Percentiles rank a stretch among this genome's conserved stretches.
phyloP scores from a whole-genome alignment of 35 echinoderm and acorn worm species.

The Holothuria glaberrima region DNA sequence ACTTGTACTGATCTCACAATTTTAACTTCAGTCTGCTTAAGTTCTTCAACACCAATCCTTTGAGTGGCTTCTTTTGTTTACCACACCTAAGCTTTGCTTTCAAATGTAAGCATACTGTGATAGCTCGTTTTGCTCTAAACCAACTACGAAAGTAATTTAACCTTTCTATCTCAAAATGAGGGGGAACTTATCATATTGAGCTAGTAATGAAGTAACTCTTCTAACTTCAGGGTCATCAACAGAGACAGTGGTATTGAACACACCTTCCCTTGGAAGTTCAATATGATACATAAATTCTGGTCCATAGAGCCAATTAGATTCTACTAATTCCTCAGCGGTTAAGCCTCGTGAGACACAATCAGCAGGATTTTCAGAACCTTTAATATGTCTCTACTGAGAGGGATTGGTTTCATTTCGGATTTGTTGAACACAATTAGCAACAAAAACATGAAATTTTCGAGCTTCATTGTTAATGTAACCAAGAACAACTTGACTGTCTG shows the following conservation, averaged over 20 bases:
- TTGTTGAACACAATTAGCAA: slow-evolving; percentile 64
- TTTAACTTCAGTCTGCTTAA: background rate
- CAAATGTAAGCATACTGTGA: no score
- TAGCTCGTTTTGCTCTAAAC: background rate
- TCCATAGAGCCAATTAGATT: no score
- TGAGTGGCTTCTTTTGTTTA: background rate
- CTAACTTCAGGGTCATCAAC: no score
- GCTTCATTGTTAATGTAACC: no score
- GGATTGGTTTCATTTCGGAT: no score
- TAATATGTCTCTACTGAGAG: slow-evolving; percentile 63
- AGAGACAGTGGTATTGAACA: background rate
- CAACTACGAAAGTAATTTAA: background rate
- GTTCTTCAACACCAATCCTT: no score
- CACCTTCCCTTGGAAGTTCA: no score
- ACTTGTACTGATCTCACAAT: slow-evolving; percentile 31
- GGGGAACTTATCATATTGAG: background rate
- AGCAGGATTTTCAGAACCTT: slow-evolving; percentile 42
- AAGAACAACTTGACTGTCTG: no score
- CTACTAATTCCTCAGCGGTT: no score
- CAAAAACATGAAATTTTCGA: slow-evolving; percentile 67
- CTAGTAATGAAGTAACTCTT: background rate
- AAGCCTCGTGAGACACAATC: no score
- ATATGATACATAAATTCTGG: no score
- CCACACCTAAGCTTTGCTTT: background rate
- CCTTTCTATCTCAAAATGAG: background rate